Evolutionary conservation across 2,797 vertebrate genomes (phyloP).

Genomic region (Thaleichthys pacificus): DNA sequence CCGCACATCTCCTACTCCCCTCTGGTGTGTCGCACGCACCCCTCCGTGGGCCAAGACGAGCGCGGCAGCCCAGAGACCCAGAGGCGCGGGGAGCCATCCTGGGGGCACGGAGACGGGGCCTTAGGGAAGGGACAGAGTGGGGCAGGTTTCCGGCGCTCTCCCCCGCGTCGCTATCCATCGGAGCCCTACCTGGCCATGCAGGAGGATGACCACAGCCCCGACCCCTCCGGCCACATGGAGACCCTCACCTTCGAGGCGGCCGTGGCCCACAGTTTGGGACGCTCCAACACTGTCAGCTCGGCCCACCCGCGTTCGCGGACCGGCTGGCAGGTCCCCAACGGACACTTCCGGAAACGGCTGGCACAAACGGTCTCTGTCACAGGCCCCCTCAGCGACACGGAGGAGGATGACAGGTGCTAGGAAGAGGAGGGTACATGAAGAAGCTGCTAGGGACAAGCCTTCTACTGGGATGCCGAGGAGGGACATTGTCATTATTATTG

Average conservation of each 20-base stretch:
- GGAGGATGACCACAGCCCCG: conserved; percentile 91
- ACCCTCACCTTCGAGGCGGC: conserved; percentile 95
- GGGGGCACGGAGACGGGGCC: conserved; percentile 66
- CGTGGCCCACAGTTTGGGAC: conserved; percentile 92
- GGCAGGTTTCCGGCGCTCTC: conserved; percentile 65
- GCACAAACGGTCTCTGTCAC: conserved; percentile 83
- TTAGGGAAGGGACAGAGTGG: conserved; percentile 57
- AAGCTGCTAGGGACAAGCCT: conserved; percentile 36
- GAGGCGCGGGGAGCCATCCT: conserved; percentile 66
- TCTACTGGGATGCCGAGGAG: conserved; percentile 28
- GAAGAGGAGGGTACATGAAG: conserved; percentile 48
- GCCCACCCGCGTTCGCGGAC: conserved; percentile 84
- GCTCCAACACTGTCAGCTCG: conserved; percentile 91
- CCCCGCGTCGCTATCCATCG: conserved; percentile 89
- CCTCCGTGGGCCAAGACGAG: conserved; percentile 73
- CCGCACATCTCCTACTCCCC: conserved; percentile 94
- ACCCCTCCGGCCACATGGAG: conserved; percentile 91
- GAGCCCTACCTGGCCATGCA: conserved; percentile 93
- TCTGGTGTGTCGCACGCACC: conserved; percentile 81
- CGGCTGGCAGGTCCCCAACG: conserved; percentile 97
- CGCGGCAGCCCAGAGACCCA: conserved; percentile 75
- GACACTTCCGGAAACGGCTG: conserved; percentile 92
- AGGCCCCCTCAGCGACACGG: conserved; percentile 90
- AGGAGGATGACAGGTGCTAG: conserved; percentile 96
- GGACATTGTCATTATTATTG: conserved; percentile 47